Evolutionary conservation across 2,888 invertebrate genomes (phyloP).

Genomic region (Hymenopus coronatus): DNA sequence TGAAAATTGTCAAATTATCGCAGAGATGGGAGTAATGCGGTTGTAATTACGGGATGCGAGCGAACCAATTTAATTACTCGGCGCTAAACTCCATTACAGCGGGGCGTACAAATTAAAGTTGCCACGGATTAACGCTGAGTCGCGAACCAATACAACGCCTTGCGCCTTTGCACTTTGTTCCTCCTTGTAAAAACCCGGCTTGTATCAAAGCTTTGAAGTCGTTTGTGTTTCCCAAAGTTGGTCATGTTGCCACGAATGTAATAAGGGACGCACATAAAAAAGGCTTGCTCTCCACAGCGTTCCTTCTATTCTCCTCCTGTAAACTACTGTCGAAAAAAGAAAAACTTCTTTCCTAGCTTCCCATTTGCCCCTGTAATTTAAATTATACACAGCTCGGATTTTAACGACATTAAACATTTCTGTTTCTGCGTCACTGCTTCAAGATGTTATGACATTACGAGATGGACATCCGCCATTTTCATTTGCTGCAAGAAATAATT

Average conservation of each 20-base stretch:
- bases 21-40: not conserved
- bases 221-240: not conserved
- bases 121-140: not conserved
- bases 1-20: not conserved
- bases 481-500: no score
- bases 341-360: not conserved
- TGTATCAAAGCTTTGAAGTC: not conserved
- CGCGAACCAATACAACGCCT: not conserved
- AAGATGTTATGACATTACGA: no score
- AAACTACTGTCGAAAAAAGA: not conserved
- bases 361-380: no score
- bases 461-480: no score
- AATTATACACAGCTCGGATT: no score
- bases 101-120: not conserved
- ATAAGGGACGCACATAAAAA: not conserved
- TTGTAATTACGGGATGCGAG: not conserved
- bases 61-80: not conserved
- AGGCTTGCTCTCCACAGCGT: not conserved
- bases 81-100: not conserved
- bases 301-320: not conserved
- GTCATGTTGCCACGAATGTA: not conserved
- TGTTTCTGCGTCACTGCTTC: no score
- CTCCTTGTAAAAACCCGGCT: not conserved
- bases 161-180: not conserved
- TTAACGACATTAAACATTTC: no score